Conservation (phyloP, 2,888 invertebrate genomes). For the Agrochola circellaris region DNA sequence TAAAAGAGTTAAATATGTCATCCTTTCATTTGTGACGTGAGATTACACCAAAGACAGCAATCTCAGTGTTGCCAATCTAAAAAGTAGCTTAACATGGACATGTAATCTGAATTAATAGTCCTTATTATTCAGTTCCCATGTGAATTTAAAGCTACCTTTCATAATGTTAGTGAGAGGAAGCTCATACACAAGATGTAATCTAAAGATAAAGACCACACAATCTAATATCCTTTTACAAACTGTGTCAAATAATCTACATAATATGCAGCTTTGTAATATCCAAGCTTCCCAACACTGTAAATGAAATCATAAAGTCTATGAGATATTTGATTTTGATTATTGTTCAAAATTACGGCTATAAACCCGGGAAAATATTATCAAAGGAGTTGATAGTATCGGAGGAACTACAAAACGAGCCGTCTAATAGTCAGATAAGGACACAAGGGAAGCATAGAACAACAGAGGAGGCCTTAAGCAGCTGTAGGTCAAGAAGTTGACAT, state of each 20-base stretch:
- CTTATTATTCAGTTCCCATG: constrained; percentile 18
- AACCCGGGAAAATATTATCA: constrained; percentile 13
- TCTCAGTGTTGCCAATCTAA: neutral
- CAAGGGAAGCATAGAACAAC: neutral
- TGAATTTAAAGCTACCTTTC: constrained; percentile 30
- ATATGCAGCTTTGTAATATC: constrained; percentile 33
- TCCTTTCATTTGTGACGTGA: neutral
- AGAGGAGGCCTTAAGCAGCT: neutral
- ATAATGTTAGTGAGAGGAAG: constrained; percentile 46
- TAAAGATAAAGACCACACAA: constrained; percentile 46
- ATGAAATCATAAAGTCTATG: constrained; percentile 34
- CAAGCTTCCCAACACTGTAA: constrained; percentile 24
- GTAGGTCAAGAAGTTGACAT: no score
- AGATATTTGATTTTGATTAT: constrained; percentile 26
- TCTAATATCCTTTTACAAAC: constrained; percentile 42
- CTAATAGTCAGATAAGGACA: neutral
- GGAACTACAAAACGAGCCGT: neutral
- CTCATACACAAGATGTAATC: constrained; percentile 22
- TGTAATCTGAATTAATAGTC: neutral
- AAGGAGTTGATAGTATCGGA: constrained; percentile 3
- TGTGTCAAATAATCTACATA: constrained; percentile 53
- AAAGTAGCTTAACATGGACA: neutral
- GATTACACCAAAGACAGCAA: neutral
- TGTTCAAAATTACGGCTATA: neutral
- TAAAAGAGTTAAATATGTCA: neutral